Base-by-base conservation (phyloP, 2,113 vertebrate genomes). In the Sakesphorus luctuosus region DNA sequence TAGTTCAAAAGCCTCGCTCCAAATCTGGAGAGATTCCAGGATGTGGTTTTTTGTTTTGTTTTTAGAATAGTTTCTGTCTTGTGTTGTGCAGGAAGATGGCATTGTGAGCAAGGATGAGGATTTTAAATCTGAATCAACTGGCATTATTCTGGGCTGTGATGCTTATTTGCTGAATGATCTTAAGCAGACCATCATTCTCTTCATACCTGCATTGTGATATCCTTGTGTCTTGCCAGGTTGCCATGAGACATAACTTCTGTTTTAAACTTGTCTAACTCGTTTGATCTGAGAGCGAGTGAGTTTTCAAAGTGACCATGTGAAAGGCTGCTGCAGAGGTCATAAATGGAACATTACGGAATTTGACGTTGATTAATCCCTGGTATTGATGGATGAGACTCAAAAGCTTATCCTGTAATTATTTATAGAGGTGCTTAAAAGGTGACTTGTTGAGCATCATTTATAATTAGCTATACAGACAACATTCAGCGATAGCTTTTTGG, bases 381-480 rank as follows among this genome's bases (percentile, higher is more conserved):
- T 87, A 82, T 56, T 87, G 84, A 50, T 69, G 43, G 62, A 69
- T 69, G 55, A 91, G 81, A 73, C 71, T 94, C 53, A 49, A 69
- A 95, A 87, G 89, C 81, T 89, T 84, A 96, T 91, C 77, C 25
- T 76, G 38, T 90, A 76, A 56, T 90, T 90, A 94, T 89, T 92
- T 96, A 87, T 76, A 84, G 89, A 76, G n/a, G 50, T 73, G 20
- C 49, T 95, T 95, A 94, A 87, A 89, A 89, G 93, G 78, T 91
- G 82, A 73, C 46, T 76, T 89, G 59, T 43, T 90, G 46, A 74
- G 92, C 38, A n/a, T 63, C 23, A 21, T 79, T 89, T 94, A 84
- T 82, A 95, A 83, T 73, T 58, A 80, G 18, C 52, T 83, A 53
- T 66, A 25, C 25, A 38, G 62, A 78, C 26, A 82, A 79, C 17